Percentiles rank a stretch among this genome's conserved stretches.
phyloP scores from a whole-genome alignment of 2,113 vertebrate species.

The Acrocephalus kingi region DNA sequence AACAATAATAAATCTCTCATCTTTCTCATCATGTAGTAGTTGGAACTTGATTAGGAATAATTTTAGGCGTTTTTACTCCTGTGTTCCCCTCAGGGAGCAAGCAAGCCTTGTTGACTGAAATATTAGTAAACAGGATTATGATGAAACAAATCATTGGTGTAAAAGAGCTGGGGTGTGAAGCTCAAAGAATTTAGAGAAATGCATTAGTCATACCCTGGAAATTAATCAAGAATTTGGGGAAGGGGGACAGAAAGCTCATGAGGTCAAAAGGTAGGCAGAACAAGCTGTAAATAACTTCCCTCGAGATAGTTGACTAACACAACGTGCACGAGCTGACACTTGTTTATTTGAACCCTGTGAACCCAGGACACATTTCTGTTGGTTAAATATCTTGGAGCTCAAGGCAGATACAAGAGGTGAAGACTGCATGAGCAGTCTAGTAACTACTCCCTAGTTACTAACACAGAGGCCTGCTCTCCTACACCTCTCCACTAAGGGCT shows the following conservation, averaged over 20 bases:
- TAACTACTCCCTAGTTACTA: neutral
- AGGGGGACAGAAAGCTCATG: neutral
- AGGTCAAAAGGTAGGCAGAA: neutral
- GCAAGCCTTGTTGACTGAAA: slow-evolving; percentile 27
- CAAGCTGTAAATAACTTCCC: slow-evolving; percentile 1
- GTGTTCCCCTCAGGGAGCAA: neutral
- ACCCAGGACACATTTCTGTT: neutral
- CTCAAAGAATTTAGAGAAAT: slow-evolving; percentile 7
- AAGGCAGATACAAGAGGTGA: slow-evolving; percentile 1
- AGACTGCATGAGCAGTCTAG: neutral
- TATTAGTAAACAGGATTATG: slow-evolving; percentile 11
- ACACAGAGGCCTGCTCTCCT: neutral
- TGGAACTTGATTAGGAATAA: neutral
- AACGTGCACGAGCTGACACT: neutral
- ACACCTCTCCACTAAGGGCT: accelerated
- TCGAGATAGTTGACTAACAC: neutral
- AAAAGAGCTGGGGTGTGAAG: slow-evolving; percentile 10
- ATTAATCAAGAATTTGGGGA: neutral
- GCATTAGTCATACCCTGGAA: slow-evolving; percentile 35
- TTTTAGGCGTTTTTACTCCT: neutral
- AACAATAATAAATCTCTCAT: neutral
- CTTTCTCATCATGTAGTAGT: neutral
- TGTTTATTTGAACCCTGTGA: slow-evolving; percentile 7
- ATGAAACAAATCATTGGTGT: neutral
- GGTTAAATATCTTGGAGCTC: neutral